Evolutionary conservation across 2,113 vertebrate species (phyloP).

Genomic region (Anser cygnoides): DNA sequence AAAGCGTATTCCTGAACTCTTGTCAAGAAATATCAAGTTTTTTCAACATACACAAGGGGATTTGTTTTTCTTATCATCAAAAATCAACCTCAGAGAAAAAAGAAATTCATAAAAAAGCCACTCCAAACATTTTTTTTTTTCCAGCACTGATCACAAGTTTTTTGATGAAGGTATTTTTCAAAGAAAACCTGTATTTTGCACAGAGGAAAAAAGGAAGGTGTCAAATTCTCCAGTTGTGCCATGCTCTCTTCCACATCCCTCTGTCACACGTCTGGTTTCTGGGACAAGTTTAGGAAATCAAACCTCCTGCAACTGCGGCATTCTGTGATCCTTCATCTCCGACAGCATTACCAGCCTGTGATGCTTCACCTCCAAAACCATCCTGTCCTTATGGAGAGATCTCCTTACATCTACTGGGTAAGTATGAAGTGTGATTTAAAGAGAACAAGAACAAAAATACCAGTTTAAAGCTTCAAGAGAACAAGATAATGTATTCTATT

Average conservation of each 20-base stretch:
- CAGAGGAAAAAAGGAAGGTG: background rate
- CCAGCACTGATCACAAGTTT: background rate
- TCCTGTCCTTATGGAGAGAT: accelerated
- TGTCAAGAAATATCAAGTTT: background rate
- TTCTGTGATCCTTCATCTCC: accelerated
- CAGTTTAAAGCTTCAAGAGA: background rate
- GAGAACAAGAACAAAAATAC: background rate
- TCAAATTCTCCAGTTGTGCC: accelerated
- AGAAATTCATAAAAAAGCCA: background rate
- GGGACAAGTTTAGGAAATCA: background rate
- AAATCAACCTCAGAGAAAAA: background rate
- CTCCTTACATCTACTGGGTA: background rate
- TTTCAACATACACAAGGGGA: background rate
- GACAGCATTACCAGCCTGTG: background rate
- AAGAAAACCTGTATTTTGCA: background rate
- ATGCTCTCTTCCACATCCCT: background rate
- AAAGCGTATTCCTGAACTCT: background rate
- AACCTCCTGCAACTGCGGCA: background rate
- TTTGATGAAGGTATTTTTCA: background rate
- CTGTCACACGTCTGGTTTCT: background rate
- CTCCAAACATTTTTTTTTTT: background rate
- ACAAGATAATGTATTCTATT: background rate
- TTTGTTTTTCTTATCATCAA: background rate
- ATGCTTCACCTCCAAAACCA: background rate
- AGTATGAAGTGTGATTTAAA: background rate